Percentiles rank a stretch among this genome's conserved stretches.
Evolutionary conservation across 2,888 invertebrate species (phyloP).

Genomic region (Nymphalis polychloros): DNA sequence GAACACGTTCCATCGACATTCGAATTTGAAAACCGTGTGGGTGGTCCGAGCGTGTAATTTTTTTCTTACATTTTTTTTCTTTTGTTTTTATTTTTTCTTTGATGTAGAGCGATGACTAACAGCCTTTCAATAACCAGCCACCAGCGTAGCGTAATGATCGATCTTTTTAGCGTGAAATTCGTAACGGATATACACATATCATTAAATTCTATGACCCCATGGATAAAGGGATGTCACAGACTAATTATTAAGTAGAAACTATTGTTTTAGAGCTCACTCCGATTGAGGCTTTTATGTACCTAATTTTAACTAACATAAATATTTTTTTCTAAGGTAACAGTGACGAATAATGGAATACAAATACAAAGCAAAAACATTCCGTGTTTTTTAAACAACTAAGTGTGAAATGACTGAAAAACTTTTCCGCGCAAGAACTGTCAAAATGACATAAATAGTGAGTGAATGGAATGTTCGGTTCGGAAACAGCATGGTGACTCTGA

Average conservation of each 20-base stretch:
- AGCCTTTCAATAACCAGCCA: slow-evolving; percentile 74
- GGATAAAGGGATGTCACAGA: background rate
- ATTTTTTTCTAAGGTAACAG: slow-evolving; percentile 19
- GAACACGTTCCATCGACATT: slow-evolving; percentile 72
- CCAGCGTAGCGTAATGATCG: slow-evolving; percentile 69
- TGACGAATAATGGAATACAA: slow-evolving; percentile 27
- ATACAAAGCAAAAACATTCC: slow-evolving; percentile 39
- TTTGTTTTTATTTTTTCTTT: slow-evolving; percentile 58
- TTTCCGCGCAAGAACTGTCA: slow-evolving; percentile 68
- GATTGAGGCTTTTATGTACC: background rate
- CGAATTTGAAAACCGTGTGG: slow-evolving; percentile 73
- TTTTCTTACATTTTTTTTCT: slow-evolving; percentile 51
- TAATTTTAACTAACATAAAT: slow-evolving; percentile 10
- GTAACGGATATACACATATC: slow-evolving; percentile 35
- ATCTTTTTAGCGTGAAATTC: slow-evolving; percentile 49
- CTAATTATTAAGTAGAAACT: too few species aligned
- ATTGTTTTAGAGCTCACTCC: too few species aligned
- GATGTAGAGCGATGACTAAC: slow-evolving; percentile 72
- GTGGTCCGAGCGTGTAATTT: slow-evolving; percentile 66
- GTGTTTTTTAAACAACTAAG: slow-evolving; percentile 58
- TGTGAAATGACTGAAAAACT: slow-evolving; percentile 69
- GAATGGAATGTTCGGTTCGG: slow-evolving; percentile 51
- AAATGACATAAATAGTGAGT: slow-evolving; percentile 64
- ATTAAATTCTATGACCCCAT: background rate
- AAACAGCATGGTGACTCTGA: slow-evolving; percentile 84